Conservation (phyloP, 2,888 invertebrate genomes). For the Thysanoteuthis rhombus region DNA sequence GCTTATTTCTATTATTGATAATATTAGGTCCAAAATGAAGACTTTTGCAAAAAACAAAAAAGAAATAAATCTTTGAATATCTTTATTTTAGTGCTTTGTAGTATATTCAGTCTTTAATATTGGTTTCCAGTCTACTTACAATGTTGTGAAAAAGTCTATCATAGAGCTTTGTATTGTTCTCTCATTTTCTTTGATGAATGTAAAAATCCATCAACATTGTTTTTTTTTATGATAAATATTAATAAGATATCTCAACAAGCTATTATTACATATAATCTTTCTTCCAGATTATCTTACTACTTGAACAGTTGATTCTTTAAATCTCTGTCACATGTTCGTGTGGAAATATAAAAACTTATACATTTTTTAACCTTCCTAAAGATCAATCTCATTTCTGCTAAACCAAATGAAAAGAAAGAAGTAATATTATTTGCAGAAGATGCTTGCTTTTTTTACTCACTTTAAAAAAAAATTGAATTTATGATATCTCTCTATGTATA, state of each 20-base stretch:
- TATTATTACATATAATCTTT: background rate
- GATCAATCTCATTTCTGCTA: too few relatives aligned
- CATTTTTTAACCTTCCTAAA: too few relatives aligned
- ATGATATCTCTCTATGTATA: too few relatives aligned
- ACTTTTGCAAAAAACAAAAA: background rate
- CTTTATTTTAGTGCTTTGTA: background rate
- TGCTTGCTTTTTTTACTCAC: too few relatives aligned
- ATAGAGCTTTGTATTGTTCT: background rate
- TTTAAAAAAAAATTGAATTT: too few relatives aligned
- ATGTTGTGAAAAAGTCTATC: background rate
- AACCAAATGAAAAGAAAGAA: too few relatives aligned
- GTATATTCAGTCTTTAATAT: background rate
- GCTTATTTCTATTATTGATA: background rate
- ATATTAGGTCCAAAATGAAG: background rate
- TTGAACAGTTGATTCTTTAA: too few relatives aligned
- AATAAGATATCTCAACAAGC: background rate
- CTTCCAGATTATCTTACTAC: background rate
- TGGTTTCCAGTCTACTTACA: background rate
- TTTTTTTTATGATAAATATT: background rate
- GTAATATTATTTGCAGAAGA: too few relatives aligned
- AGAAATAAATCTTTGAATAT: background rate
- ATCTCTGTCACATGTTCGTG: too few relatives aligned
- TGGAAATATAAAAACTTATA: too few relatives aligned
- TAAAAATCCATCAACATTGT: background rate
- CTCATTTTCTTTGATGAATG: background rate